Base-by-base conservation (phyloP, 2,113 vertebrate species). In the Coregonus clupeaformis region DNA sequence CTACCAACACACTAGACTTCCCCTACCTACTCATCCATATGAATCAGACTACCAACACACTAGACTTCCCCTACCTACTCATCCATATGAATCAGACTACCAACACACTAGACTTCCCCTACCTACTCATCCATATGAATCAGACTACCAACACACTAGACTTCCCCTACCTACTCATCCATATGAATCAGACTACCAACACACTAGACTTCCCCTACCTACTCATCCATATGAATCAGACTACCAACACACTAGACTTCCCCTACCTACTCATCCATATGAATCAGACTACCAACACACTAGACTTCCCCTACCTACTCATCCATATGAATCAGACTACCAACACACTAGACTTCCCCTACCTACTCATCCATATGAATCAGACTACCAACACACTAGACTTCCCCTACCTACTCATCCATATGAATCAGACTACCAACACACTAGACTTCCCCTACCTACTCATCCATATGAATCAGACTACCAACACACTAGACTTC, bases 361-460 rank as follows among this genome's bases (percentile, higher is more conserved):
- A 32, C 1, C 30, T 79, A 5, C 4, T 64, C 80, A 87, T 82
- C 74, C 74, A 82, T 85, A 80, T 80, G 75, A 80, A 83, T 86
- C 69, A 76, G 42, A 79, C 73, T 87, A 36, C 6, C 71, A 87
- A 85, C 83, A 81, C 32, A 36, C 6, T 36, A 36, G 32, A 7
- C 6, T 6, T 36, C 32, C 1, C 32, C 32, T 36, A 32, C 1
- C 30, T 79, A 3, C 4, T 64, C 80, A 87, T 82, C 74, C 74
- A 82, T 85, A 81, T 80, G 75, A 80, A 83, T 86, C 69, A 76
- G 42, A 79, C 73, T 87, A 36, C 32, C 71, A 87, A 85, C 84
- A 81, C 32, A 36, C 32, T 36, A 36, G 32, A 7, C 1, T 6
- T 36, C 32, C 6, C 6, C 32, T 36, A 32, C 1, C 30, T 79